Conservation (phyloP, 2,888 invertebrate genomes). For the Apoda limacodes region DNA sequence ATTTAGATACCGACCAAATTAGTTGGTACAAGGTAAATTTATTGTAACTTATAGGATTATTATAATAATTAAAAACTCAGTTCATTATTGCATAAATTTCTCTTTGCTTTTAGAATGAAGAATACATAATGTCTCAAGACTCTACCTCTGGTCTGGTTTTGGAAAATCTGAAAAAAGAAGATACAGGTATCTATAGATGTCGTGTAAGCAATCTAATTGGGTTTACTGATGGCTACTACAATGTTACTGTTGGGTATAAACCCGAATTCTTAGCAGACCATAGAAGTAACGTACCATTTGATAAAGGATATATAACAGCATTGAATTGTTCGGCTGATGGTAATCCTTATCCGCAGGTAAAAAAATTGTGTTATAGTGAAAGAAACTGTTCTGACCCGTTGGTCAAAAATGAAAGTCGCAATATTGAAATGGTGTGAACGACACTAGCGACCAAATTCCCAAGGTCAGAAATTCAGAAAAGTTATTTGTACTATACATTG, state of each 20-base stretch:
- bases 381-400: too few species aligned
- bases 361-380: too few species aligned
- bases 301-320: constrained; percentile 11
- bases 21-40: constrained; percentile 44
- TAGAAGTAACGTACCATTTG: constrained; percentile 23
- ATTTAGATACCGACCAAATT: constrained; percentile 23
- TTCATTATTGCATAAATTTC: too few species aligned
- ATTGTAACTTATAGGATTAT: too few species aligned
- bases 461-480: too few species aligned
- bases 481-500: neutral
- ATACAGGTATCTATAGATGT: constrained; percentile 37
- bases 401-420: neutral
- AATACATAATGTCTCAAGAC: too few species aligned
- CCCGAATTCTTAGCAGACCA: constrained; percentile 27
- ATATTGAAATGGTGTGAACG: too few species aligned
- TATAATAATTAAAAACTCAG: too few species aligned
- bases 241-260: constrained; percentile 28
- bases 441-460: too few species aligned
- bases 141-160: constrained; percentile 22
- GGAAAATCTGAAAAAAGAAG: constrained; percentile 18
- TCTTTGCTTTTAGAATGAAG: constrained; percentile 29
- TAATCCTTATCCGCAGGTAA: constrained; percentile 30
- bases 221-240: constrained; percentile 22
- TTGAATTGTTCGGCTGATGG: constrained; percentile 31
- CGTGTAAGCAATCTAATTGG: constrained; percentile 27